Evolutionary conservation across 1,140 invertebrate species (phyloP).

Genomic region (Propsilocerus akamusi): DNA sequence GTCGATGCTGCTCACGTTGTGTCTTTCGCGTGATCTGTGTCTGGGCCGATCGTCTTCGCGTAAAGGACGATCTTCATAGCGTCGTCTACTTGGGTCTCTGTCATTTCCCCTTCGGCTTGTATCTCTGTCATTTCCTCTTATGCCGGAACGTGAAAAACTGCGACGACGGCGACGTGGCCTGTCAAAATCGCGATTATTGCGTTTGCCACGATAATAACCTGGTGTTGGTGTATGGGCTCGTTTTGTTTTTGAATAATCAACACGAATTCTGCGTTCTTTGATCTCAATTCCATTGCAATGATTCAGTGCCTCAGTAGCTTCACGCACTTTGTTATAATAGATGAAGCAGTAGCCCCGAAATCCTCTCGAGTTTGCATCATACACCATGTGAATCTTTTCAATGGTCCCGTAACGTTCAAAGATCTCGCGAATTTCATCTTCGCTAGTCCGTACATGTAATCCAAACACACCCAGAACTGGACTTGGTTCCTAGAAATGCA

Average conservation of each 20-base stretch:
- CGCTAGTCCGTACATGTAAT: conserved; percentile 78
- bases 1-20: no score
- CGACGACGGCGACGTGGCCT: neutral
- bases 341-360: conserved; percentile 1
- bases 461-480: conserved; percentile 73
- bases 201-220: neutral
- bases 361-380: neutral
- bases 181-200: no score
- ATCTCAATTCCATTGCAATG: neutral
- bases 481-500: neutral
- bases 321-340: neutral
- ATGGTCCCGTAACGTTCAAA: conserved; percentile 70
- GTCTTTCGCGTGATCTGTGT: no score
- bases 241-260: neutral
- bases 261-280: neutral
- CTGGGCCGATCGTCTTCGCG: no score
- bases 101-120: no score
- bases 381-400: neutral
- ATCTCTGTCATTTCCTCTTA: no score
- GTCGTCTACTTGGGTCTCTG: no score
- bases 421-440: conserved; percentile 81
- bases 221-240: neutral
- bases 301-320: neutral
- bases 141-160: no score
- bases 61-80: no score